Evolutionary conservation across 2,888 invertebrate genomes (phyloP), one percentile per base, ranked within the genome.

Genomic region (Rhogogaster chlorosoma): DNA sequence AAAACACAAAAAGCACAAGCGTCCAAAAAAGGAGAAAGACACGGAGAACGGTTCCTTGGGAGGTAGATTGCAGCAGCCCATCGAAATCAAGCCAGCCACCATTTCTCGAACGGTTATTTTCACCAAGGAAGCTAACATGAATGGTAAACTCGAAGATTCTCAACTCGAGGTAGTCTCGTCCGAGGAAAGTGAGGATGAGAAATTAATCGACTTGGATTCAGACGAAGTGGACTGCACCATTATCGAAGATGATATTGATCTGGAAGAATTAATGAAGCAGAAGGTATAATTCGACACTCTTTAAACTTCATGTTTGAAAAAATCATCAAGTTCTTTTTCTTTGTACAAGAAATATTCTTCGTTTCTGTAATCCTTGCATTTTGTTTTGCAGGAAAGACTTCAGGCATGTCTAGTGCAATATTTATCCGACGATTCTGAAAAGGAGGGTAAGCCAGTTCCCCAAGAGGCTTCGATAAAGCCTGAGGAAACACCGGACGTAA

Each of bases 211-310:
- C 86, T 89, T 93, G 71, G 93, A 93, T 88, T 93, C 93, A 0
- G 93, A 93, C 45, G 97, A 97, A 88, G 95, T 95, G 45, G 95
- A 95, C 87, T 95, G 97, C 85, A 95, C 95, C 10, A 95, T 97
- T 85, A 96, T 97, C 85, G 98, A 98, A 92, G 98, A 98, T 88
- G 98, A 98, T 89, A 96, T 98, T 89, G 98, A 98, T 92, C 93
- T 98, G 42, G 98, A 98, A 91, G 98, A 98, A 88, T 94, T 98
- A 85, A 98, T 98, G 98, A 96, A 96, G 90, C 98, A 98, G 92
- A 98, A 98, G 94, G 98, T 97, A 90, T 26, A 42, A 80, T 64
- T 61, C n/a, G 1, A 12, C 53, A 32, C 9, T 61, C 22, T 42
- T 32, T 38, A 22, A 5, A 57, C 3, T 26, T 49, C 15, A 15